Base-by-base conservation (phyloP, 2,113 vertebrate genomes). In the Phaethornis superciliosus region DNA sequence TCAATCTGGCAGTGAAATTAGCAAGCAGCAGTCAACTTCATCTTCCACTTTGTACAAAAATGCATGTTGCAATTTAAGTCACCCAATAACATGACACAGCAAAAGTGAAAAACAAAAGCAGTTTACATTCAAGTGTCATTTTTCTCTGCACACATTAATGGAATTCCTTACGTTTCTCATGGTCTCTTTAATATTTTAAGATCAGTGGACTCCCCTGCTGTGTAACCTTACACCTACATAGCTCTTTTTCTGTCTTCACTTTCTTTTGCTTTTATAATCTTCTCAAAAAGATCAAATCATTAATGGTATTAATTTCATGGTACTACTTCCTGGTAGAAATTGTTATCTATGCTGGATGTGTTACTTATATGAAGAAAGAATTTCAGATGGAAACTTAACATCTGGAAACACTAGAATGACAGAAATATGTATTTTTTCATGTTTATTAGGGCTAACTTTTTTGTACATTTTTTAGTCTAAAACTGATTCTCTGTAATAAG, bases 241-340 rank as follows among this genome's bases (percentile, higher is more conserved):
- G 85, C 68, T 88, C 26, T 17, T 80, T 88, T 81, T 55, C 79
- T 80, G 32, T 77, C 30, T 75, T 88, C 70, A 86, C 70, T 92
- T 92, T 78, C 56, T 26, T 7, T 42, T 49, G 35, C 81, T 96
- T 96, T 94, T 67, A 90, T 71, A 90, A 72, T 40, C 37, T 84
- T 75, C 90, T 88, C 87, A 85, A 90, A 96, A 97, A 97, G 95
- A 98, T 97, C 95, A 97, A 96, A 97, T 95, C 85, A 92, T 97
- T 97, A 97, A 91, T 63, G 33, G 30, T 59, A 96, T 96, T 97
- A 97, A 97, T 40, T 40, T 40, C 40, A 40, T 40, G 92, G 90
- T 40, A 40, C 40, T 12, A 95, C 83, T 87, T 92, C 6, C 5
- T 91, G 56, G 60, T 49, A 92, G 85, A 96, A 94, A 95, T 91